Conservation (phyloP, 2,888 invertebrate genomes). For the Lathronympha strigana region DNA sequence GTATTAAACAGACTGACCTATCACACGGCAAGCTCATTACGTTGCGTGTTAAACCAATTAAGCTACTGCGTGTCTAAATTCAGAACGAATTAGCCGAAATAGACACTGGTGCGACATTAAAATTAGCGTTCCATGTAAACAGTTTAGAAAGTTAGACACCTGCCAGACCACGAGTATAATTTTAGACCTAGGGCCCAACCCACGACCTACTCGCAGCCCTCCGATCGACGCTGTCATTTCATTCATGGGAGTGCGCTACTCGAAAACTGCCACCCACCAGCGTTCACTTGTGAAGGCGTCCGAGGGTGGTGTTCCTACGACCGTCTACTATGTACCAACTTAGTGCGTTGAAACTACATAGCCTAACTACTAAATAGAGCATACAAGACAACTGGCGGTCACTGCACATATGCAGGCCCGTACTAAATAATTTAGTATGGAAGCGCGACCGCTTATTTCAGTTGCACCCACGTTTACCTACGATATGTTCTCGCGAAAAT, state of each 20-base stretch:
- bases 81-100: background rate
- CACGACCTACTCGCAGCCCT: slow-evolving; percentile 23
- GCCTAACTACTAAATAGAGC: no score
- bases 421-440: no score
- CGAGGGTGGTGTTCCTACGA: slow-evolving; percentile 25
- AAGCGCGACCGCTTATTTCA: no score
- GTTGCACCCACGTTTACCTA: no score
- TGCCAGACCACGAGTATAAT: slow-evolving; percentile 24
- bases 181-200: slow-evolving; percentile 33
- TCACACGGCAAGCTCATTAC: background rate
- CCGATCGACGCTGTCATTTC: slow-evolving; percentile 36
- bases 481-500: no score
- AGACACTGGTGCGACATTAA: background rate
- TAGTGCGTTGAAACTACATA: background rate
- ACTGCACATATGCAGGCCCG: no score
- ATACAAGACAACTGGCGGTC: no score
- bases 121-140: slow-evolving; percentile 18
- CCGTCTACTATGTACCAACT: slow-evolving; percentile 26
- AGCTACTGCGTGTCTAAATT: background rate
- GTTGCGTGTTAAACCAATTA: background rate
- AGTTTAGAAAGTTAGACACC: slow-evolving; percentile 16
- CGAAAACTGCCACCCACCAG: slow-evolving; percentile 28
- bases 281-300: slow-evolving; percentile 29
- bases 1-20: background rate
- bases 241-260: slow-evolving; percentile 40